A percentile compares a stretch with the other conserved stretches of the same genome.
These are phyloP conservation scores for Anoplopoma fimbria DNA, from an alignment of 2,113 vertebrate species.

Conservation along the genomic window DNA sequence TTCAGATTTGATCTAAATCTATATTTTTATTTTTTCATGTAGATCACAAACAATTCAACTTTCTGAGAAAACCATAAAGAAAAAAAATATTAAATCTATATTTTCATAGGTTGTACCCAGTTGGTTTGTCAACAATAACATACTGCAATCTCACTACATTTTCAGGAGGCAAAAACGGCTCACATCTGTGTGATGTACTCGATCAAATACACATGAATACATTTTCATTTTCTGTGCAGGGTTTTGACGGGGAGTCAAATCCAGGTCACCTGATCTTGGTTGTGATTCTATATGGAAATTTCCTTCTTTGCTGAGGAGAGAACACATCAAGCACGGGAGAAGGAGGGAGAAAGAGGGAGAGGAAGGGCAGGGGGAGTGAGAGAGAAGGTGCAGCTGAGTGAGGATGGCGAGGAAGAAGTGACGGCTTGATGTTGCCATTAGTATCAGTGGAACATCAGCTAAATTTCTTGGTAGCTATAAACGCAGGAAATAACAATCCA, in stretches of 20 bases:
- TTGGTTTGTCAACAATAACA: slow-evolving; percentile 63
- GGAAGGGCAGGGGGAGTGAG: slow-evolving; percentile 2
- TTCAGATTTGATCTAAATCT: slow-evolving; percentile 21
- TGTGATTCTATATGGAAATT: slow-evolving; percentile 83
- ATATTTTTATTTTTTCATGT: slow-evolving; percentile 41
- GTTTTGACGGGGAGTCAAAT: slow-evolving; percentile 80
- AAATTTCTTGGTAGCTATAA: slow-evolving; percentile 71
- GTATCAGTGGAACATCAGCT: slow-evolving; percentile 71
- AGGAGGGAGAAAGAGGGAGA: slow-evolving; percentile 26
- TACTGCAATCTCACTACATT: slow-evolving; percentile 53
- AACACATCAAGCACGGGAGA: slow-evolving; percentile 66
- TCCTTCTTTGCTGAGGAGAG: slow-evolving; percentile 74
- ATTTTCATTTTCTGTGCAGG: slow-evolving; percentile 74
- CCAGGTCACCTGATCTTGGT: slow-evolving; percentile 81
- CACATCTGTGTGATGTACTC: slow-evolving; percentile 61
- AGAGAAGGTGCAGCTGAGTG: slow-evolving; percentile 51
- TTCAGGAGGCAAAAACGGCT: slow-evolving; percentile 57
- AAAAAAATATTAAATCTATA: slow-evolving; percentile 39
- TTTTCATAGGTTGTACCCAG: slow-evolving; percentile 30
- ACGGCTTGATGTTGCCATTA: slow-evolving; percentile 75
- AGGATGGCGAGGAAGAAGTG: slow-evolving; percentile 56
- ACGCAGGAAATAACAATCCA: slow-evolving; percentile 64
- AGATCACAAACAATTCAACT: slow-evolving; percentile 38
- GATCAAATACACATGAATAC: slow-evolving; percentile 74
- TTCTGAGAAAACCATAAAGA: slow-evolving; percentile 32